These are phyloP conservation scores for Phoebastria nigripes DNA, from an alignment of 2,797 vertebrate genomes.

Conservation along the genomic window DNA sequence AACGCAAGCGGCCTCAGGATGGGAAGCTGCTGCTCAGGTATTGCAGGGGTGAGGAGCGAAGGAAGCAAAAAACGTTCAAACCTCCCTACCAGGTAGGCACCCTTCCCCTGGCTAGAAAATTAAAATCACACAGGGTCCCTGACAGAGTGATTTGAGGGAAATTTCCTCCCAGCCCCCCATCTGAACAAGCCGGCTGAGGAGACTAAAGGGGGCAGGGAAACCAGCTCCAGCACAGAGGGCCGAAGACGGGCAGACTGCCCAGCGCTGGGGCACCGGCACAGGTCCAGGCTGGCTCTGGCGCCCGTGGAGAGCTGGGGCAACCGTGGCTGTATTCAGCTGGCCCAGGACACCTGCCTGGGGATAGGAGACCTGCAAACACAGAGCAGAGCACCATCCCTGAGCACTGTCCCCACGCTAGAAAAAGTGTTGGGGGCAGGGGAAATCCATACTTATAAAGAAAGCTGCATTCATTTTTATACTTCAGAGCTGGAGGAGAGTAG, in stretches of 20 bases:
- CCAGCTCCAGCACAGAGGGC: neutral
- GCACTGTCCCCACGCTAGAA: neutral
- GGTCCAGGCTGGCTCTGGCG: fast-evolving
- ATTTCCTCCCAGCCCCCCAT: neutral
- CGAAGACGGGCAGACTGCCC: neutral
- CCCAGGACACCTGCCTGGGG: neutral
- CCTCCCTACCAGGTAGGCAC: neutral
- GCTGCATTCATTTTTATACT: neutral
- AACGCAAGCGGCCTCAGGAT: fast-evolving
- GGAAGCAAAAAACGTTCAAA: neutral
- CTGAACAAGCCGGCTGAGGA: neutral
- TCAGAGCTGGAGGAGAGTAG: neutral
- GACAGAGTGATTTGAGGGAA: neutral
- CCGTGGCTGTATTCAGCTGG: neutral
- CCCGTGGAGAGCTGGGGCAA: neutral
- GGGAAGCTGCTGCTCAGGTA: neutral
- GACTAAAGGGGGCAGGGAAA: neutral
- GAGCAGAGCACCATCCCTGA: neutral
- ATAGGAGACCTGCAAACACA: neutral
- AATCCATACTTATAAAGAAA: neutral
- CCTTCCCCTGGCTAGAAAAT: neutral
- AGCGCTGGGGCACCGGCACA: fast-evolving
- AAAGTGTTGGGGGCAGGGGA: neutral
- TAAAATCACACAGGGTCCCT: neutral
- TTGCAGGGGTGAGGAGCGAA: neutral